Evolutionary conservation across 2,113 vertebrate genomes (phyloP), one percentile per base, ranked within the genome.

Genomic region (Sinosuthora webbiana): DNA sequence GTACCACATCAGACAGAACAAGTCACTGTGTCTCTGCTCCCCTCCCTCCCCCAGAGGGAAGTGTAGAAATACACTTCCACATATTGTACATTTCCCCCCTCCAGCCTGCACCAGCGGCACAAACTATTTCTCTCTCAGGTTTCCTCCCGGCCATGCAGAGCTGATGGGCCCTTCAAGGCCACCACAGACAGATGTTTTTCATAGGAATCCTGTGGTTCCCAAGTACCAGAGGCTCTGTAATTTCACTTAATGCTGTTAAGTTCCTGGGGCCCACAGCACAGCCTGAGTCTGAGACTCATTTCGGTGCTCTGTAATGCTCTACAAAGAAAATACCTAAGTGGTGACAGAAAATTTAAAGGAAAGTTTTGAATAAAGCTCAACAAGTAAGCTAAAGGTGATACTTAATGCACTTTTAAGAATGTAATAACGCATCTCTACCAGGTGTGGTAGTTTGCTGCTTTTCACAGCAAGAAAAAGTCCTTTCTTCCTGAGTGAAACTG

Each of bases 401-500:
- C 3, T 39, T 16, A 57, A 62, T 49, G 11, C 27, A 47, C 31
- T 88, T 77, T 52, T 16, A 71, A 79, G 55, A 69, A 21, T 45
- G 39, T 65, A 85, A 47, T 25, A 50, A 28, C n/a, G 15, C 37
- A 24, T 82, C 88, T 93, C 79, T 78, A 69, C 16, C 4, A 41
- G 89, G 69, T 83, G 35, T 89, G 93, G 70, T 49, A 23, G 73
- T 64, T 42, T 37, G 35, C 64, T 95, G 55, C 67, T 90, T 84
- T 91, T 69, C 70, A 74, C 76, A 90, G 64, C 63, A 71, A 45
- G 53, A 31, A 50, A 84, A 56, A 10, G 35, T 42, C 67, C 49
- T 30, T 64, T 89, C 49, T 93, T 84, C 92, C 69, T 74, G 59
- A 77, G 59, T 76, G 55, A 95, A 77, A 94, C 88, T 90, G 83